phyloP scores from a whole-genome alignment of 2,797 vertebrate genomes.

The Octomys mimax region DNA sequence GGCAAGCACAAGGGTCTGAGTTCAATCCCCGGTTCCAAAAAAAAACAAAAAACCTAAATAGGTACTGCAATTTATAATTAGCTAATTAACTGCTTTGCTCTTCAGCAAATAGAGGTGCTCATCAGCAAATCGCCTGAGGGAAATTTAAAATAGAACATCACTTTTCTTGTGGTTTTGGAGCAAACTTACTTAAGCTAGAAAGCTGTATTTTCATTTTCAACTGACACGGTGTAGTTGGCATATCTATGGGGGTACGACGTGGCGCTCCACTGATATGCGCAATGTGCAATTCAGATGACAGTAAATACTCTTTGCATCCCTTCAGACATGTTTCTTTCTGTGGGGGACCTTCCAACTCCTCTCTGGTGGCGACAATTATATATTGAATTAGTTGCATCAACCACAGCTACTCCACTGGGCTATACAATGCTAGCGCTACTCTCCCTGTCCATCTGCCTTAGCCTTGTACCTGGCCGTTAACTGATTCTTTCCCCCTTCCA shows the following conservation, averaged over 20 bases:
- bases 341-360: not conserved
- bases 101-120: not conserved
- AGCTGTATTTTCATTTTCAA: not conserved
- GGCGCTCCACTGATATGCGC: not conserved
- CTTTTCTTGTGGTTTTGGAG: not conserved
- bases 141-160: not conserved
- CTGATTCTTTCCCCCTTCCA: not conserved
- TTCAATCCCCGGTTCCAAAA: no score
- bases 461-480: not conserved
- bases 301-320: not conserved
- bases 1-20: no score
- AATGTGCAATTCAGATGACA: not conserved
- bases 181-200: rapidly evolving
- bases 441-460: not conserved
- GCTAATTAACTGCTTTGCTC: not conserved
- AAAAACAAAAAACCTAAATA: rapidly evolving
- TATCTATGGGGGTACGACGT: no score
- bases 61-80: rapidly evolving
- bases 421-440: no score
- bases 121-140: not conserved
- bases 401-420: not conserved
- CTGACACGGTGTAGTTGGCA: not conserved
- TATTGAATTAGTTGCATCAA: not conserved
- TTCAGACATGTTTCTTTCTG: not conserved
- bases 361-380: not conserved